Evolutionary conservation across 2,888 invertebrate species (phyloP).

Genomic region (Leucophenga maculata): DNA sequence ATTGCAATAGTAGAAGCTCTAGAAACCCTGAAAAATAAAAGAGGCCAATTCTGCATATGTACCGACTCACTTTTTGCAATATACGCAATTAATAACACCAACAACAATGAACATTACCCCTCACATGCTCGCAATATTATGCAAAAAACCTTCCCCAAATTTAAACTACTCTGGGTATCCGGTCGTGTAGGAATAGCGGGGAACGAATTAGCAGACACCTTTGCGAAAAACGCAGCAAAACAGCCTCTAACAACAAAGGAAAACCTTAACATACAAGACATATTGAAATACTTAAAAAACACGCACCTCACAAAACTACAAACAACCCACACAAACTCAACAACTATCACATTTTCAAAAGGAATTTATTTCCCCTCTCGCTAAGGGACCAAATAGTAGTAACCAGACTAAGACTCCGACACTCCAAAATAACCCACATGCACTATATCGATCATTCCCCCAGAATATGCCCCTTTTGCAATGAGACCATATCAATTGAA

Average conservation of each 20-base stretch:
- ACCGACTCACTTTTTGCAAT: conserved; percentile 26
- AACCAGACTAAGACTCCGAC: conserved; percentile 26
- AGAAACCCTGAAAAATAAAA: conserved; percentile 2
- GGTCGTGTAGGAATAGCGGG: background rate
- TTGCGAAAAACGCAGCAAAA: conserved; percentile 13
- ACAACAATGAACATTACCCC: conserved; percentile 23
- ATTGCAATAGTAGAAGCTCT: conserved; percentile 12
- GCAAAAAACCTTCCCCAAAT: no score
- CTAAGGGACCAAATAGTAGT: conserved; percentile 19
- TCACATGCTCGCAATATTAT: conserved; percentile 7
- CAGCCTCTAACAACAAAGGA: conserved; percentile 13
- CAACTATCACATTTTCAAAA: conserved; percentile 13
- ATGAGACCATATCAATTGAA: conserved; percentile 15
- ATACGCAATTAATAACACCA: no score
- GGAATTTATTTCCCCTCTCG: conserved; percentile 7
- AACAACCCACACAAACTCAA: conserved; percentile 11
- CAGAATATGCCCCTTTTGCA: conserved; percentile 14
- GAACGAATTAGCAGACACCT: conserved; percentile 7
- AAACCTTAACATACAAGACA: conserved; percentile 17
- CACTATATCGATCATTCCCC: conserved; percentile 7
- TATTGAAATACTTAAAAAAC: conserved; percentile 23
- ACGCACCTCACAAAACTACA: conserved; percentile 16
- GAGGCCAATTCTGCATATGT: conserved; percentile 15
- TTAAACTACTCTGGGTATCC: background rate
- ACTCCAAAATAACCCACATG: conserved; percentile 25